Conservation (phyloP, 2,113 vertebrate species). For the Cygnus buccinator region DNA sequence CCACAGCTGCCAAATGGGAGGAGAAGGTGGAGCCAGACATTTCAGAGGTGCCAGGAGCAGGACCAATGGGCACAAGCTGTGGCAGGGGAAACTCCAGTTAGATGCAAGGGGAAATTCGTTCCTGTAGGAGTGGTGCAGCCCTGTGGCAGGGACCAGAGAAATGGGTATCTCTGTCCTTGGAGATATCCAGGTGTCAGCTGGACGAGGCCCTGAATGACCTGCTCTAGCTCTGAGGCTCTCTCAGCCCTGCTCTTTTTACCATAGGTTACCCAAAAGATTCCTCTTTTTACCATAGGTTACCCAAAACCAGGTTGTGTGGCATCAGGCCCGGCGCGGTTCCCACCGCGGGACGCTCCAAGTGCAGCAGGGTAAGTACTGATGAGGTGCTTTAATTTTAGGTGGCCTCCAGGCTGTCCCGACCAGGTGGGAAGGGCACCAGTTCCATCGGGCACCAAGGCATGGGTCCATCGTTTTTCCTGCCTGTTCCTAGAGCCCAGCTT, state of each 20-base stretch:
- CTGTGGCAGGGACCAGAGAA: not conserved
- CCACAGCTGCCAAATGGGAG: fast-evolving
- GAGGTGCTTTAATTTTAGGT: not conserved
- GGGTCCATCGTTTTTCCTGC: not conserved
- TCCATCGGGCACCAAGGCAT: too few relatives aligned
- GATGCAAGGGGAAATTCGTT: not conserved
- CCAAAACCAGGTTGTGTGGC: not conserved
- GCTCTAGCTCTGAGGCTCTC: not conserved
- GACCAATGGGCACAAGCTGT: not conserved
- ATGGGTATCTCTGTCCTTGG: not conserved
- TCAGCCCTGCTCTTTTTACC: not conserved
- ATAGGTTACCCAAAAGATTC: not conserved
- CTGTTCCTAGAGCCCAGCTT: not conserved
- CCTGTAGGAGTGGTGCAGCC: not conserved
- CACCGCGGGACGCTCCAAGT: fast-evolving
- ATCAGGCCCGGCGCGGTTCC: fast-evolving
- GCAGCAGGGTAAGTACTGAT: not conserved
- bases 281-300: not conserved
- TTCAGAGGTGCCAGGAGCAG: not conserved
- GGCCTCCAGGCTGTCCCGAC: not conserved
- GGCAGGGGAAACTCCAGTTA: not conserved
- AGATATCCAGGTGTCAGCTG: not conserved
- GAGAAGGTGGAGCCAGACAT: not conserved
- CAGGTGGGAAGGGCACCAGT: not conserved
- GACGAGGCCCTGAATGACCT: not conserved